Percentiles rank a stretch among this genome's conserved stretches.
Evolutionary conservation across 2,888 invertebrate genomes (phyloP).

Genomic region (Griposia aprilina): DNA sequence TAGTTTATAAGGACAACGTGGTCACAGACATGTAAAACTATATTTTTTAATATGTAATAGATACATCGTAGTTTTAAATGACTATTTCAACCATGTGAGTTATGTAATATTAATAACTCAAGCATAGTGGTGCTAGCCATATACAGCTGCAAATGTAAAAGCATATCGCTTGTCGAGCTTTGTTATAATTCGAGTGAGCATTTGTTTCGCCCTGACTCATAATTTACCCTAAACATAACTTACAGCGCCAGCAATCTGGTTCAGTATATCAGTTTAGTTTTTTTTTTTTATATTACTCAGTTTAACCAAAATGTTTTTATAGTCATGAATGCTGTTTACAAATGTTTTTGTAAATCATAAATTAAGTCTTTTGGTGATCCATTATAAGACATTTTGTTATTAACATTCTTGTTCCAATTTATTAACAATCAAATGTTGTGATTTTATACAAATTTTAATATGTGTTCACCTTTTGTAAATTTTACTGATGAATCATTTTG

Average conservation of each 20-base stretch:
- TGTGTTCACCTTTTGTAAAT: slow-evolving; percentile 44
- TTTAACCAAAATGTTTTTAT: neutral
- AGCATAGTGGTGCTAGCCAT: neutral
- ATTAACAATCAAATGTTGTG: slow-evolving; percentile 31
- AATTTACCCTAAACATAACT: neutral
- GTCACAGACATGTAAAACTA: neutral
- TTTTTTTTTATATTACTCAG: no score
- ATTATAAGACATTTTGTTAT: slow-evolving; percentile 5
- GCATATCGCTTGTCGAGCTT: neutral
- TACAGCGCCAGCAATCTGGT: neutral
- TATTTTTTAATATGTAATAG: neutral
- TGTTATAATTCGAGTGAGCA: neutral
- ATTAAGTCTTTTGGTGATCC: neutral
- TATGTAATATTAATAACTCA: slow-evolving; percentile 7
- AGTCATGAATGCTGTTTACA: neutral
- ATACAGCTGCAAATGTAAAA: neutral
- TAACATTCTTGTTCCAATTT: neutral
- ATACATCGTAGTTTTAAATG: slow-evolving; percentile 19
- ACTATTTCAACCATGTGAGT: slow-evolving; percentile 1
- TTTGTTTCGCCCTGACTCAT: neutral
- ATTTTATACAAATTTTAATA: slow-evolving; percentile 34
- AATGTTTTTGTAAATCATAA: neutral
- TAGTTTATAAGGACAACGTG: neutral
- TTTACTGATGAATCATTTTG: slow-evolving; percentile 37
- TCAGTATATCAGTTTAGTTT: neutral